A percentile compares a stretch with the other conserved stretches of the same genome.
These are phyloP conservation scores for Seriola quinqueradiata DNA, from an alignment of 2,113 vertebrate genomes.

Conservation along the genomic window DNA sequence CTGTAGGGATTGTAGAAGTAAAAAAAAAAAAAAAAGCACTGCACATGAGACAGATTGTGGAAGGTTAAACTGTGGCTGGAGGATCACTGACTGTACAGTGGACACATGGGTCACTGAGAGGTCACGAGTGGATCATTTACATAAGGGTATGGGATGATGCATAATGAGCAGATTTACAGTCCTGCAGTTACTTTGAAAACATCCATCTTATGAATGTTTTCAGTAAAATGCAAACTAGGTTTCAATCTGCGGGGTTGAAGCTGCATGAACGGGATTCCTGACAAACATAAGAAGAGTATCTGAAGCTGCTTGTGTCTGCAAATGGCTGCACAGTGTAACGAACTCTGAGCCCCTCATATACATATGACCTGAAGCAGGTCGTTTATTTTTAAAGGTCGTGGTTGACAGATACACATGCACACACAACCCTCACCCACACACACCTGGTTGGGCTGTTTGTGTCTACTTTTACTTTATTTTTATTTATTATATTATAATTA, in stretches of 20 bases:
- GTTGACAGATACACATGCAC: no score
- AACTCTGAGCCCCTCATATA: not conserved
- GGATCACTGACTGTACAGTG: conserved; percentile 10
- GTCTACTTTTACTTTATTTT: no score
- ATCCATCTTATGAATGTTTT: not conserved
- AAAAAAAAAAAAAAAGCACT: not conserved
- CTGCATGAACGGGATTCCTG: not conserved
- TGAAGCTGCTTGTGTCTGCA: conserved; percentile 4
- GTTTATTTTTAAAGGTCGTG: no score
- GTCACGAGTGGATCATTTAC: conserved; percentile 30
- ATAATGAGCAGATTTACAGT: conserved; percentile 8
- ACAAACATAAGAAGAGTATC: not conserved
- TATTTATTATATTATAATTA: no score
- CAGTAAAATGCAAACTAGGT: not conserved
- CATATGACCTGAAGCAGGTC: not conserved
- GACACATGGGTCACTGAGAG: conserved; percentile 18
- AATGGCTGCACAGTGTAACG: not conserved
- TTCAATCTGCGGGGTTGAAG: not conserved
- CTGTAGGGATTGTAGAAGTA: not conserved
- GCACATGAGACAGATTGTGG: conserved; percentile 7
- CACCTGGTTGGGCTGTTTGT: no score
- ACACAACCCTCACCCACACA: no score
- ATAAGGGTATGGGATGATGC: not conserved
- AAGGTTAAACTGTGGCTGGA: not conserved
- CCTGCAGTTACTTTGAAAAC: not conserved